Base-by-base conservation (phyloP, 2,888 invertebrate species). In the Mamestra brassicae region DNA sequence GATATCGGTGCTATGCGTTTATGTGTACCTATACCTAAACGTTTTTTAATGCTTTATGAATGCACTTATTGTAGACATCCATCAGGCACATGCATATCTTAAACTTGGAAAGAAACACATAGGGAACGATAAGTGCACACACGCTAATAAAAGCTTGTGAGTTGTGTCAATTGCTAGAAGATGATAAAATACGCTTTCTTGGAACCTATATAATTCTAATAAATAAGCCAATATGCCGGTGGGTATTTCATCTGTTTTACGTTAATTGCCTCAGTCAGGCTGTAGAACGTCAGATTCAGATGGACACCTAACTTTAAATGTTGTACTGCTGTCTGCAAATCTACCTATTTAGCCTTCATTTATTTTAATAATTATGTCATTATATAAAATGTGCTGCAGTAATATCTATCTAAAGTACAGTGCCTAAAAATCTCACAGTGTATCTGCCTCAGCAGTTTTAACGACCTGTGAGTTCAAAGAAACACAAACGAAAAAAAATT, bases 1-100 rank as follows among this genome's bases (percentile, higher is more conserved):
- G 89, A 91, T 93, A 93, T 91, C 89, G 83, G 85, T 82, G 83
- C 75, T 87, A 81, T 76, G 71, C 78, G 77, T 54, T 45, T 73
- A 45, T 45, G 17, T 60, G 17, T 17, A 17, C 1, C 4, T 47
- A n/a, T 17, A 34, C 55, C 36, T 47, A 54, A 45, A 52, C 8
- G 10, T 42, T 38, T 74, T 34, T 71, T 60, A n/a, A 54, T 15
- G 15, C 17, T 69, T n/a, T 62, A 54, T 10, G 17, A 26, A 58
- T 55, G 47, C 34, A 63, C 11, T 4, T 57, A 54, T 38, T 34
- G 15, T n/a, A 36, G 42, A 10, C n/a, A n/a, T 26, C 26, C 38
- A 15, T 36, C 34, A 26, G 6, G 13, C 76, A 52, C 36, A 45
- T 17, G 15, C n/a, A 71, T 36, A 15, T 17, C 7, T 57, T 62